Evolutionary conservation across 2,888 invertebrate species (phyloP), one percentile per base, ranked within the genome.

Genomic region (Xylophagus ater): DNA sequence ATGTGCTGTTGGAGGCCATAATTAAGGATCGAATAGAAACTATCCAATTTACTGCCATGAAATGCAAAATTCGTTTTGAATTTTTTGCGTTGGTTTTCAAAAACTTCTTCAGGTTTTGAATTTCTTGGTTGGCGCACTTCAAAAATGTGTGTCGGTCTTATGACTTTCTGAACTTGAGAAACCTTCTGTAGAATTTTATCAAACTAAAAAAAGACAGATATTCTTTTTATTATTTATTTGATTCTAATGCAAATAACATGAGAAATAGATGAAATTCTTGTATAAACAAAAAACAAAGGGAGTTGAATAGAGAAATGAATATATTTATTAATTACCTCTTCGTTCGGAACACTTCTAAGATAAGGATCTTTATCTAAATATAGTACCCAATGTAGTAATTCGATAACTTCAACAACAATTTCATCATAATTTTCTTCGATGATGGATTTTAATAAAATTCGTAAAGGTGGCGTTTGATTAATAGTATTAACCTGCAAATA

Each of bases 1-100:
- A 81, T 68, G 60, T 79, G 79, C 50, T 80, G 78, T 48, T 81
- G 78, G 35, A 87, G 67, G 3, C 86, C 86, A 61, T 80, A 76
- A 61, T 81, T 76, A 38, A 85, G 59, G 48, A 86, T 82, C 1
- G 84, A 81, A 64, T 84, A 80, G 56, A 87, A 84, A 56, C 85
- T 81, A 57, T 85, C 85, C 45, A 86, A 64, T 41, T 79, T 72
- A 57, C 81, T 86, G 21, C 87, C 87, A 58, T 87, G 86, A 57
- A 78, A 88, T 3, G 83, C 86, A 54, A 70, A 73, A 53, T 81
- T 72, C 1, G 75, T 68, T 38, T 66, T 69, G 53, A 70, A 68
- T 40, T 68, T 67, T 51, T 69, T 68, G 4, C 72, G 64, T 37
- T 73, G 51, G 39, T 68, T 68, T 49, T 68, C 68, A 37, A 51